Base-by-base conservation (phyloP, 2,113 vertebrate species). In the Alligator mississippiensis region DNA sequence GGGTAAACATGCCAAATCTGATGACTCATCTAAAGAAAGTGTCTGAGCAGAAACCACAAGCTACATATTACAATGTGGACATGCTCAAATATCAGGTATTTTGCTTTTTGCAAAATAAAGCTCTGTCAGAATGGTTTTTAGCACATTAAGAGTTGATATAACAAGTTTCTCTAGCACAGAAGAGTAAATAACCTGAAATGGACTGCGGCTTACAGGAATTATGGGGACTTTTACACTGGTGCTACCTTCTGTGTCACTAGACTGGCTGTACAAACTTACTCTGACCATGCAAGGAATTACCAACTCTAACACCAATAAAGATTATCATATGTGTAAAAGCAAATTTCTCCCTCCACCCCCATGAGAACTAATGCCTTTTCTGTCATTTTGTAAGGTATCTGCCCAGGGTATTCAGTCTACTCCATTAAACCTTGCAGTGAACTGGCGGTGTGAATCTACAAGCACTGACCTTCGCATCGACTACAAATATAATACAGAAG, bases 41-140 rank as follows among this genome's bases (percentile, higher is more conserved):
- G 66, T 99, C 99, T 3, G 99, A 99, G 89, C 99, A 99, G 98
- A 99, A 99, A 95, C 99, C 99, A 22, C 99, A 99, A 93, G 99
- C 99, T 58, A 99, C 99, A 9, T 99, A 99, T 97, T 99, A 99
- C 96, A 99, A 99, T 27, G 99, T 99, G 97, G 99, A 99, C 92
- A 99, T 99, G 99, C 98, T 99, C 96, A 99, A 99, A 93, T 99
- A 99, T 96, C 99, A 99, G 99, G 99, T 99, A 97, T 96, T 96
- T n/a, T 68, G 0, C 8, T 28, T 80, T 84, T 72, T 54, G 54
- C 58, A 7, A 38, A 70, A 11, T 22, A 55, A 84, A 61, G 9
- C n/a, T 0, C 0, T 80, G 66, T 59, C 6, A 22, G 77, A 85
- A 85, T 30, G 0, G 1, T 0, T 24, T 25, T 61, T 8, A 61